Evolutionary conservation across 2,113 vertebrate species (phyloP).

Genomic region (Mixornis gularis): DNA sequence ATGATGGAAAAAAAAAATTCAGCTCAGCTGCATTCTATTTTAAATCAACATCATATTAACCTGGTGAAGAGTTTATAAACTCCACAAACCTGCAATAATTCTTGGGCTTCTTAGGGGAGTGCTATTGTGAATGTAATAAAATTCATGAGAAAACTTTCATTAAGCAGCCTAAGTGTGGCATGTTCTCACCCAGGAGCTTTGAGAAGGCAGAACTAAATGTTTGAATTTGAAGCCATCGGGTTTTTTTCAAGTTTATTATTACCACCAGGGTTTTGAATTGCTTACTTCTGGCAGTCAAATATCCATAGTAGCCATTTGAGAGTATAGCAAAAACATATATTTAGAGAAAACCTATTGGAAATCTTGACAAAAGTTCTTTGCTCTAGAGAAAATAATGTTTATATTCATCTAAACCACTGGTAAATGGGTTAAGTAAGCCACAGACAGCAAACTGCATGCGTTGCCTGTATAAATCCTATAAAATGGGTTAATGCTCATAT

Average conservation of each 20-base stretch:
- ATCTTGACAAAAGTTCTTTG: not conserved
- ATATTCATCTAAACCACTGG: not conserved
- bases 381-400: not conserved
- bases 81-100: not conserved
- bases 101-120: not conserved
- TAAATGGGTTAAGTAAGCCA: not conserved
- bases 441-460: not conserved
- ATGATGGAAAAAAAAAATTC: not conserved
- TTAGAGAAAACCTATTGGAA: not conserved
- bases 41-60: constrained; percentile 11
- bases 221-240: not conserved
- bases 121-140: constrained; percentile 17
- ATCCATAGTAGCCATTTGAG: not conserved
- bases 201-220: not conserved
- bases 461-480: not conserved
- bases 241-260: not conserved
- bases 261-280: not conserved
- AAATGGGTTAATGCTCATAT: not conserved
- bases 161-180: not conserved
- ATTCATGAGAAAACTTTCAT: not conserved
- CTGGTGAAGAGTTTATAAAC: not conserved
- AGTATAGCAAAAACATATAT: not conserved
- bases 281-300: not conserved
- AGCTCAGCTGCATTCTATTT: not conserved
- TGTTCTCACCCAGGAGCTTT: not conserved